Base-by-base conservation (phyloP, 2,888 invertebrate species). In the Nomada ruficornis region DNA sequence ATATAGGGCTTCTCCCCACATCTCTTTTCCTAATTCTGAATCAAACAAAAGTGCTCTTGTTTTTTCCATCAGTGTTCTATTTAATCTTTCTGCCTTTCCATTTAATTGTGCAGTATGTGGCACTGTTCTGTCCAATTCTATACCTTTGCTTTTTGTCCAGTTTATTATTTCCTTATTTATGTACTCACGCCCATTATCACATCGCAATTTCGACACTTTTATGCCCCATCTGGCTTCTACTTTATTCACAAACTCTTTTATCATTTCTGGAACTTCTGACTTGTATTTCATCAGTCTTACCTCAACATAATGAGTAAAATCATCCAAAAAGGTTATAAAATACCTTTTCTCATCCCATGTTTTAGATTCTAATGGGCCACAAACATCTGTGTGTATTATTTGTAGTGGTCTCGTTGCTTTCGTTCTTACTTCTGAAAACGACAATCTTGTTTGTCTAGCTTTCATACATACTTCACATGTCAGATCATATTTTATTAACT, bases 311-410 rank as follows among this genome's bases (percentile, higher is more conserved):
- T 57, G 26, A 0, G 63, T 76, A 29, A 23, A 76, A 11, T 76
- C 69, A 47, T 70, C 76, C 10, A 69, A 9, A 11, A 62, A 68
- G 0, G 69, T 68, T 5, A 73, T n/a, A 7, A 69, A 62, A 18
- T 75, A 71, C 20, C 44, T 59, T 0, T 76, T 76, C 23, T 47
- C 36, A 13, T 87, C 86, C 57, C 82, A 64, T 20, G 85, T 83
- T 20, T 23, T 69, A 36, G 88, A 85, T 10, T 54, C 77, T 15
- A 90, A 75, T 13, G 86, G 85, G 23, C 88, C 89, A 54, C 73
- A 77, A 2, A 89, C 26, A 67, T 89, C 88, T 44, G 83, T 86
- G 67, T 89, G 89, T 15, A 89, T 63, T 26, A 87, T 62, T 65
- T 83, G 52, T 23, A 85, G 26, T 15, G 85, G 82, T 26, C 80